Base-by-base conservation (phyloP, 2,888 invertebrate species). In the Frankliniella fusca region DNA sequence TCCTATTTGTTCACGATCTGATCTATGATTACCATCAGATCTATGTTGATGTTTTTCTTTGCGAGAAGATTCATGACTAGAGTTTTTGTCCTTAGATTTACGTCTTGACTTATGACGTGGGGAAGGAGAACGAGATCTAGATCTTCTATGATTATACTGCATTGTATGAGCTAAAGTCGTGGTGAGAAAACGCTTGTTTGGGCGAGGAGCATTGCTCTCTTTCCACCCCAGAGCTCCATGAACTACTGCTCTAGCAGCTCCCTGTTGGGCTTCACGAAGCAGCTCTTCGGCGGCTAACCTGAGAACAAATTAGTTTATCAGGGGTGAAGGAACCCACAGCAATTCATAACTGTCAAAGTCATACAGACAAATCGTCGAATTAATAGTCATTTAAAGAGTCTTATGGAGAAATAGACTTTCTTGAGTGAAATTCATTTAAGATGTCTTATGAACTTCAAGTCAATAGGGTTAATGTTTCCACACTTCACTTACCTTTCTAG, bases 261-360 rank as follows among this genome's bases (percentile, higher is more conserved):
- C 70, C 23, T 70, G 70, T 23, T 70, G n/a, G 7, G 70, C 70
- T 23, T 70, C 70, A 11, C 23, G n/a, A 11, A 70, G 23, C 70
- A 70, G 70, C 70, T 70, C 70, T 70, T 70, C 70, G 23, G 70
- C 70, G 5, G 70, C 70, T 23, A 70, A 70, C 70, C 70, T 70
- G 70, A 70, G 54, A 10, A 54, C 12, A 2, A 54, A 20, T 18
- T 18, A 18, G 54, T 18, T 3, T 3, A 54, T 20, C 20, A 7
- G 20, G 10, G 7, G 20, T 2, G 20, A 20, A 18, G 54, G 10
- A 3, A 54, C 12, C 3, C 15, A 54, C 15, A 54, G 54, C 9
- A 50, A 50, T 15, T 11, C 50, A 50, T 9, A 11, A 50, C 9
- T 50, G 12, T 54, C 10, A 3, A 8, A 3, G 20, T 20, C 54